Evolutionary conservation across 2,113 vertebrate species (phyloP), one percentile per base, ranked within the genome.

Genomic region (Cricetomys ansorgei): DNA sequence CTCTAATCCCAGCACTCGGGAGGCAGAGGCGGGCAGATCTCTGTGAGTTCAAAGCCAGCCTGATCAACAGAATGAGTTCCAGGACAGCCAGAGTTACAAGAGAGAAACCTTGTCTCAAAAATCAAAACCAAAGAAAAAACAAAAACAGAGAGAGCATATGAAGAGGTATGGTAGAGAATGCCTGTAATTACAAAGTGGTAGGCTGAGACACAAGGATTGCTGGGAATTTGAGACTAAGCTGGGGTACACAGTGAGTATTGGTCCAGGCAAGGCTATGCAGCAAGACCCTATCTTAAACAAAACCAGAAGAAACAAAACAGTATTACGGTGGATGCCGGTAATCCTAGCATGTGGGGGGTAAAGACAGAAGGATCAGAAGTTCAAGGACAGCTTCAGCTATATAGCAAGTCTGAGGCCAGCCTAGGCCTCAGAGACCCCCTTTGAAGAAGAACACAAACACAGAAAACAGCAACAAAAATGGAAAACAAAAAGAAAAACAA

Each of bases 101-200:
- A n/a, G n/a, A n/a, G n/a, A n/a, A n/a, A n/a, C n/a, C n/a, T n/a
- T n/a, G n/a, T n/a, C n/a, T n/a, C n/a, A n/a, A n/a, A n/a, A n/a
- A n/a, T n/a, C n/a, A n/a, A n/a, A n/a, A n/a, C n/a, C n/a, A n/a
- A n/a, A n/a, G n/a, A n/a, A n/a, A n/a, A n/a, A n/a, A n/a, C n/a
- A n/a, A n/a, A n/a, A n/a, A n/a, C n/a, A n/a, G n/a, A n/a, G n/a
- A 2, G 10, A 5, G 29, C 1, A 0, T 17, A 37, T 29, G 23
- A 25, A 40, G 65, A 29, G 23, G 37, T 17, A 15, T 15, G 13
- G 48, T 72, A 37, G 65, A 37, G 5, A 21, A 8, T 21, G 67
- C 4, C 45, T 70, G 64, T 16, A 57, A 31, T 72, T 23, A n/a
- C 37, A 72, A 72, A 70, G 31, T 2, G 0, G 45, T 15, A 70